These are phyloP conservation scores for Sitta carolinensis DNA, from an alignment of 2,797 vertebrate genomes.

Conservation along the genomic window DNA sequence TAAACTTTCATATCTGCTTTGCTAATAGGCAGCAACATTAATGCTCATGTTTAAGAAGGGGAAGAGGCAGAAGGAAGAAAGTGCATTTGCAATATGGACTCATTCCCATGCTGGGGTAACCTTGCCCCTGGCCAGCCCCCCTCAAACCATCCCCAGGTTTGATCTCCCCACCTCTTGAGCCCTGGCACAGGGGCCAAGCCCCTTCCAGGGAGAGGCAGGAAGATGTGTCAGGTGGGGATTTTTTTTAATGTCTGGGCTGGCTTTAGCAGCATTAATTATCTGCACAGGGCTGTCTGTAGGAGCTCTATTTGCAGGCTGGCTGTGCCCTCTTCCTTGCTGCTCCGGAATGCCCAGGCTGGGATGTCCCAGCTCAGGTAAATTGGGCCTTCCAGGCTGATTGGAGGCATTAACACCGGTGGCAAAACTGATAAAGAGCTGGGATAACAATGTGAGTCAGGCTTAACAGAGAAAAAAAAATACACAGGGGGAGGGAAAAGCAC, in stretches of 20 bases:
- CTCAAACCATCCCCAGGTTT: background rate
- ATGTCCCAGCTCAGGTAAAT: background rate
- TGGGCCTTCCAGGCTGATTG: background rate
- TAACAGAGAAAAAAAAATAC: background rate
- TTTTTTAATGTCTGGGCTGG: background rate
- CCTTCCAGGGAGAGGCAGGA: background rate
- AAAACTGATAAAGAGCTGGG: background rate
- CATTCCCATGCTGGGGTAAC: conserved; percentile 3
- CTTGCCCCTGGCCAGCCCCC: background rate
- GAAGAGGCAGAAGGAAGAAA: background rate
- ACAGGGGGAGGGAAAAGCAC: background rate
- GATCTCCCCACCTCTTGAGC: background rate
- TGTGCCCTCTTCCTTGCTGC: background rate
- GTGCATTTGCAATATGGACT: background rate
- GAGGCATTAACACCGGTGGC: background rate
- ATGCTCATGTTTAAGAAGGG: background rate
- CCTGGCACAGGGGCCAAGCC: background rate
- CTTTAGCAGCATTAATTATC: background rate
- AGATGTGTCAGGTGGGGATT: background rate
- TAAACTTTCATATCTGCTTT: conserved; percentile 43
- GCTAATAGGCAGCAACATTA: conserved; percentile 35
- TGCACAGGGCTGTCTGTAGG: accelerated
- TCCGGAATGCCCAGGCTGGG: background rate
- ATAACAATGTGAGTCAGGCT: background rate
- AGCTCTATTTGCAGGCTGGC: background rate